Evolutionary conservation across 2,797 vertebrate genomes (phyloP).

Genomic region (Saxicola maurus): DNA sequence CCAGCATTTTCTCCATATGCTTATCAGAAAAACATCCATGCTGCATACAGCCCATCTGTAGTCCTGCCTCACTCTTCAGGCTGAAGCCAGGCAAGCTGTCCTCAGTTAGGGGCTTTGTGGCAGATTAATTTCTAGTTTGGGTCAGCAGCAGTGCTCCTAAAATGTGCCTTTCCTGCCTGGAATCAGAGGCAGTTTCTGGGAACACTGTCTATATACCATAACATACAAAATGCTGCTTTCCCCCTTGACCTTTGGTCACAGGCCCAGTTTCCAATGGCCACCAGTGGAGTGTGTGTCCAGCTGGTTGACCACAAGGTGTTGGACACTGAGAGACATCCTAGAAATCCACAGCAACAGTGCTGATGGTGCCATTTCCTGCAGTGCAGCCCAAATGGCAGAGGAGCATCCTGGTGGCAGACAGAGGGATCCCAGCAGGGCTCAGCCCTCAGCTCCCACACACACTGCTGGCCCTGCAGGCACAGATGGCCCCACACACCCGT

Average conservation of each 20-base stretch:
- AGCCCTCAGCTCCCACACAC: background rate
- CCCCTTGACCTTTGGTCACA: background rate
- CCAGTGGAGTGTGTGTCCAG: background rate
- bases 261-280: background rate
- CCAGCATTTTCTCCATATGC: background rate
- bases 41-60: background rate
- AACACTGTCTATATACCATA: background rate
- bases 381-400: background rate
- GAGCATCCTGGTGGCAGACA: background rate
- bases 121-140: background rate
- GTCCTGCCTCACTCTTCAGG: background rate
- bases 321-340: background rate
- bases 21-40: background rate
- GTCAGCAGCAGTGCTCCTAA: background rate
- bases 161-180: background rate
- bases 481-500: background rate
- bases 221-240: background rate
- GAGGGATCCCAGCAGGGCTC: background rate
- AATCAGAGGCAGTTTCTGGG: background rate
- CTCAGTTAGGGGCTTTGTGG: background rate
- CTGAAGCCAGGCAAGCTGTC: background rate
- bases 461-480: background rate
- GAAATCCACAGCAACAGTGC: background rate
- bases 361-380: background rate
- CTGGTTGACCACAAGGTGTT: background rate